Conservation (phyloP, 2,888 invertebrate species). For the Cartodere bifasciata region DNA sequence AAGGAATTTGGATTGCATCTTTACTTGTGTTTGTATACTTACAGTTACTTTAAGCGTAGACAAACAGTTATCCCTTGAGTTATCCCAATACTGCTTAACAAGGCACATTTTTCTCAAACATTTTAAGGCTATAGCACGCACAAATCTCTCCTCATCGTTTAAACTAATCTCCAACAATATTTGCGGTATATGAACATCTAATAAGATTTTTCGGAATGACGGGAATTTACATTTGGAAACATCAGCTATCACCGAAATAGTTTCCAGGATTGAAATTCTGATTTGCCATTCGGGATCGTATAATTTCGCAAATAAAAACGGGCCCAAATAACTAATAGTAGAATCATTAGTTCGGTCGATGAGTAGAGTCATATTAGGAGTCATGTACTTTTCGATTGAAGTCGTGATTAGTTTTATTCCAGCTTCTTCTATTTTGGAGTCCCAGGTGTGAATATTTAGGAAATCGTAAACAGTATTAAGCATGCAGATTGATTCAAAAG, state of each 20-base stretch:
- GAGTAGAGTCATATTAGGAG: slow-evolving; percentile 62
- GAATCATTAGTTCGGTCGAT: slow-evolving; percentile 53
- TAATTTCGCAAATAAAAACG: slow-evolving; percentile 53
- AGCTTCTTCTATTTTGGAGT: slow-evolving; percentile 43
- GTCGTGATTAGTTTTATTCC: slow-evolving; percentile 56
- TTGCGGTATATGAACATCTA: slow-evolving; percentile 50
- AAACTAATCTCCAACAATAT: slow-evolving; percentile 52
- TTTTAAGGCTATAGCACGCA: slow-evolving; percentile 59
- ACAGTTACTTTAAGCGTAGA: slow-evolving; percentile 50
- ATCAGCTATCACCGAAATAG: slow-evolving; percentile 36
- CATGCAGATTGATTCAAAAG: slow-evolving; percentile 60
- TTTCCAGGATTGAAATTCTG: slow-evolving; percentile 62
- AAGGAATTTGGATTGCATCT: too few species aligned
- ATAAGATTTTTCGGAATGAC: slow-evolving; percentile 58
- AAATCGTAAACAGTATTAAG: slow-evolving; percentile 41
- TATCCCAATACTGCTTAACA: slow-evolving; percentile 55
- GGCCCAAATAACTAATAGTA: slow-evolving; percentile 49
- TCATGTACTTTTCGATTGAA: slow-evolving; percentile 61
- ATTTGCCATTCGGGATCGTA: slow-evolving; percentile 69
- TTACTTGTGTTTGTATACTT: slow-evolving; percentile 19
- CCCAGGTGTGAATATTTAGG: slow-evolving; percentile 39
- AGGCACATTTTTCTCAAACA: slow-evolving; percentile 56
- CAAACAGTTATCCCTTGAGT: too few species aligned
- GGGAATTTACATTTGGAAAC: slow-evolving; percentile 42
- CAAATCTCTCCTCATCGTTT: slow-evolving; percentile 61